Base-by-base conservation (phyloP, 2,888 invertebrate genomes). In the Drosophila melanocephala region DNA sequence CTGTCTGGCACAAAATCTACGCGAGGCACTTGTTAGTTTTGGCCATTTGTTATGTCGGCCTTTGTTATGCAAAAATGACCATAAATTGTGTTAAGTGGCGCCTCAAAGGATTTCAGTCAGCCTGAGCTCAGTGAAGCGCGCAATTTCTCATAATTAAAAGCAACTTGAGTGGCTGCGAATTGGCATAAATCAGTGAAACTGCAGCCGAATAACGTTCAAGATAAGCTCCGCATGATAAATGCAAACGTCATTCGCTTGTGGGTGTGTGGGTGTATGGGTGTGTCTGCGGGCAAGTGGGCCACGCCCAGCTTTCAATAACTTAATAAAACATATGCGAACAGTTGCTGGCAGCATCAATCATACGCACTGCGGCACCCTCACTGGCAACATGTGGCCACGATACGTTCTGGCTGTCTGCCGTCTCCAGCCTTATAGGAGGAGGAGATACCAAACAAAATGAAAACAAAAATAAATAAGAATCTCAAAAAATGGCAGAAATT, bases 11-110 rank as follows among this genome's bases (percentile, higher is more conserved):
- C 52, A 60, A 60, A 64, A 67, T 59, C 72, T 68, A 72, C 75
- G 70, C 74, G 70, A 82, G 60, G 52, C 66, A 58, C 61, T 63
- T 47, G 60, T 72, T 74, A 76, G 72, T 72, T 80, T 78, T 76
- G 66, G 66, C 64, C 70, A 65, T 65, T 82, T 77, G 47, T 63
- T 72, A 55, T 28, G 56, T 57, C 55, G 50, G 61, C 51, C 71
- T 67, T 64, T 85, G 85, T 85, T 69, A 87, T 87, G 86, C 81
- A 85, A 79, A 84, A 65, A 26, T 62, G 73, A 59, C 73, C 85
- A 74, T 73, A 81, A 87, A 85, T 72, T 85, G 85, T 87, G 85
- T 81, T 86, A 85, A 87, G 85, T 72, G 66, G 75, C 47, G 52
- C 53, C 79, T 60, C 66, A 79, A 62, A 47, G 66, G 50, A 61